Percentiles rank a stretch among this genome's conserved stretches.
Conservation (phyloP, 2,888 invertebrate genomes). For the Pterobdella sp. region DNA sequence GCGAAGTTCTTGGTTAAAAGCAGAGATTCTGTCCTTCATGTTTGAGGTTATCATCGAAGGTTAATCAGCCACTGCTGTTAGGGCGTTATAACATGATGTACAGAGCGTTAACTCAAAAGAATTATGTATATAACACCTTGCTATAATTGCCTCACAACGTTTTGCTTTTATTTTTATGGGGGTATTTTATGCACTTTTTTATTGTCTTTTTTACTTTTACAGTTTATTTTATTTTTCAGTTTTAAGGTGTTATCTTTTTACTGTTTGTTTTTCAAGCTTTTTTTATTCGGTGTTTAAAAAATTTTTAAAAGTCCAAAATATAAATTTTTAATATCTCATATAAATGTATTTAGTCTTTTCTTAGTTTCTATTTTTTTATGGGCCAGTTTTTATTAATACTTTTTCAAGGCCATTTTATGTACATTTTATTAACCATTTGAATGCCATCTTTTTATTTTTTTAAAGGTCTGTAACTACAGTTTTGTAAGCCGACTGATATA, state of each 20-base stretch:
- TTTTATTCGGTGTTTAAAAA: not conserved
- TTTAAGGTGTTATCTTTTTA: not conserved
- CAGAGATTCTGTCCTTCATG: no score
- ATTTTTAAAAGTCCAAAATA: no score
- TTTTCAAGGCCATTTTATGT: not conserved
- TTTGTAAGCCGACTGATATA: not conserved
- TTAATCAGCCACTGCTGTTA: no score
- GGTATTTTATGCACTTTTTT: not conserved
- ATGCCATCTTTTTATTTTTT: not conserved
- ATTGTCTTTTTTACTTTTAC: not conserved
- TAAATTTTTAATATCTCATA: not conserved
- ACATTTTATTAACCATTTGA: not conserved
- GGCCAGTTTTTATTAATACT: slow-evolving; percentile 1
- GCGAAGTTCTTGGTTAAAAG: no score
- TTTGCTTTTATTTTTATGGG: not conserved
- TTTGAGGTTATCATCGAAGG: no score
- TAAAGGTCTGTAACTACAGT: not conserved
- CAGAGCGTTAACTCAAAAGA: not conserved
- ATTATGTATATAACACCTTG: not conserved
- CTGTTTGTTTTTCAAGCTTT: not conserved
- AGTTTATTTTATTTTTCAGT: not conserved
- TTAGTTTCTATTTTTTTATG: not conserved
- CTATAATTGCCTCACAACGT: not conserved
- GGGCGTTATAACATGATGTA: not conserved
- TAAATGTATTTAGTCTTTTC: not conserved